Base-by-base conservation (phyloP, 2,113 vertebrate genomes). In the Apteryx owenii region DNA sequence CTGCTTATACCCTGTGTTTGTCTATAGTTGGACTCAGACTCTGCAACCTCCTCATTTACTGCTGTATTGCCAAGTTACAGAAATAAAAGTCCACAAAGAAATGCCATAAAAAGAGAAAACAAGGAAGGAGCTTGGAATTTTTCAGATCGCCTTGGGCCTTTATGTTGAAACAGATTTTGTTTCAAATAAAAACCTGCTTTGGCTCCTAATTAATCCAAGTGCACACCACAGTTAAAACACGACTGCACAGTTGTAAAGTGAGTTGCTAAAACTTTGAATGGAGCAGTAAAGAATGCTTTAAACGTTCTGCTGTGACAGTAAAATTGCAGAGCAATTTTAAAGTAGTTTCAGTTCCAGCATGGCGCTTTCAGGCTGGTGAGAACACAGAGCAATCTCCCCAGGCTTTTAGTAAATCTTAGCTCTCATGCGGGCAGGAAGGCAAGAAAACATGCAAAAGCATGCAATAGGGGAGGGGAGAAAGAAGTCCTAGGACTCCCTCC, bases 401-500 rank as follows among this genome's bases (percentile, higher is more conserved):
- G 36, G 29, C 61, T 42, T 31, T 42, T 54, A 29, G 51, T 25
- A 54, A 53, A 53, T 33, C 21, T 42, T 66, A 36, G 78, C 42
- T 53, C 62, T 81, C 31, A 33, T 4, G 29, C 10, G 14, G n/a
- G n/a, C 44, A 38, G 10, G 25, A 9, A 33, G 78, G 36, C 21
- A 53, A 14, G 21, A 40, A 36, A 31, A 42, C 12, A 53, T 23
- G 38, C 7, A 20, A 50, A 50, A 38, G 56, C 7, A 46, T 10
- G 2, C 38, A 28, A 7, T 5, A 16, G 5, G 9, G 23, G 26
- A 78, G 33, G 3, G 7, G 20, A 85, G 46, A 75, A 85, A 10
- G 22, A 80, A 75, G 70, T 72, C 68, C 40, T 65, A 60, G 3
- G 2, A 1, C 0, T 20, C 64, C 12, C 9, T 11, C 25, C 20